phyloP scores from a whole-genome alignment of 1,140 invertebrate species.

The Camponotus vicinus region DNA sequence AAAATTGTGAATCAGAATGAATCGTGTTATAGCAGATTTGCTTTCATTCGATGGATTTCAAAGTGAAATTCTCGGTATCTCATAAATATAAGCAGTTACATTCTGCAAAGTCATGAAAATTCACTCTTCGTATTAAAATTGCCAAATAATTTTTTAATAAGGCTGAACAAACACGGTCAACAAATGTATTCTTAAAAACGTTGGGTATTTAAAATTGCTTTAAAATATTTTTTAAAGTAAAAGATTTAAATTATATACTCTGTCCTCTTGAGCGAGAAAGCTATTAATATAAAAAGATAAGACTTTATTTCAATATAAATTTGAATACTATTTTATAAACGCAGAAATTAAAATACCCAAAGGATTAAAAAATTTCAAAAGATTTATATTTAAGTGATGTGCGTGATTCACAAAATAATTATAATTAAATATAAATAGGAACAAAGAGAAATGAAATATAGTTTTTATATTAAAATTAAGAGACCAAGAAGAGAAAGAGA shows the following conservation, averaged over 20 bases:
- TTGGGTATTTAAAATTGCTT: neutral
- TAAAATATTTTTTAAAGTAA: neutral
- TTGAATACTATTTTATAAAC: neutral
- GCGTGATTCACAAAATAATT: neutral
- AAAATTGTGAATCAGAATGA: neutral
- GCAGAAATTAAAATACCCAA: neutral
- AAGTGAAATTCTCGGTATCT: neutral
- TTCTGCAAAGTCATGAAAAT: slow-evolving; percentile 23
- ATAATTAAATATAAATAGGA: neutral
- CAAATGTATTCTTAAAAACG: neutral
- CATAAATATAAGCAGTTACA: neutral
- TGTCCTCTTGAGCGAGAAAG: neutral
- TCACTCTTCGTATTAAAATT: neutral
- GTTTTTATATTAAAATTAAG: slow-evolving; percentile 16
- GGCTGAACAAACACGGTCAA: neutral
- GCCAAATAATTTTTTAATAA: slow-evolving; percentile 21
- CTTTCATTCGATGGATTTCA: neutral
- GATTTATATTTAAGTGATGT: neutral
- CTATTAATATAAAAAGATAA: neutral
- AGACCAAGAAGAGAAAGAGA: neutral
- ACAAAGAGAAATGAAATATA: neutral
- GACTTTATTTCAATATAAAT: neutral
- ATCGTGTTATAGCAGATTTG: neutral
- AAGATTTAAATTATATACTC: slow-evolving; percentile 5
- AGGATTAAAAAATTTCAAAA: slow-evolving; percentile 1